Percentiles rank a stretch among this genome's conserved stretches.
Conservation (phyloP, 2,888 invertebrate genomes). For the Chrysotoxum bicinctum region DNA sequence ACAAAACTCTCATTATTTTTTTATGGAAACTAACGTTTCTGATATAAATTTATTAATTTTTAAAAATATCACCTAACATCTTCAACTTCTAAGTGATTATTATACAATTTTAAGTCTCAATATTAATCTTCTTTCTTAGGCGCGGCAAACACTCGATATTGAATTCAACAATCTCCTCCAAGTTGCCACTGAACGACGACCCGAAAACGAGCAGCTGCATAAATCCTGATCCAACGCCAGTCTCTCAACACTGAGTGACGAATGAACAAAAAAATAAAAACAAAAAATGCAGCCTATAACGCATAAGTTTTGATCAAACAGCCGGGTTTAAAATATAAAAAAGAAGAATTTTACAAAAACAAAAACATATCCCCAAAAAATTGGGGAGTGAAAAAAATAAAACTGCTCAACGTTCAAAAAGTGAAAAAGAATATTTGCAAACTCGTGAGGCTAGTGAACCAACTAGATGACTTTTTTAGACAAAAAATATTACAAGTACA, state of each 20-base stretch:
- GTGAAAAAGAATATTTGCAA: constrained; percentile 43
- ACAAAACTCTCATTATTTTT: too few relatives aligned
- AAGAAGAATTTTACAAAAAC: constrained; percentile 9
- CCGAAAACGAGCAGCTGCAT: constrained; percentile 82
- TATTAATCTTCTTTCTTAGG: constrained; percentile 83
- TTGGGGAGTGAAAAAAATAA: not conserved
- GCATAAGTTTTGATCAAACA: constrained; percentile 32
- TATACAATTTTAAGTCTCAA: not conserved
- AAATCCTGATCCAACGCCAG: constrained; percentile 82
- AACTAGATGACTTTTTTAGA: constrained; percentile 58
- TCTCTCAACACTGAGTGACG: constrained; percentile 80
- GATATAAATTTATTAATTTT: not conserved
- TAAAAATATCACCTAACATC: not conserved
- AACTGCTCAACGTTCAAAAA: constrained; percentile 66
- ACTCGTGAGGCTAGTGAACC: constrained; percentile 71
- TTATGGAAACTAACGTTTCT: too few relatives aligned
- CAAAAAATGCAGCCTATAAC: constrained; percentile 30
- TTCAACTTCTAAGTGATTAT: not conserved
- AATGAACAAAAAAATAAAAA: constrained; percentile 72
- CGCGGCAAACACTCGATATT: constrained; percentile 93
- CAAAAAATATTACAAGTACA: constrained; percentile 47
- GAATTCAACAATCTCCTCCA: constrained; percentile 94
- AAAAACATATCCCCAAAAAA: constrained; percentile 16
- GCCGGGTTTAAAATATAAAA: constrained; percentile 24
- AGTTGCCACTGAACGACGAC: constrained; percentile 91